Evolutionary conservation across 2,888 invertebrate species (phyloP), one percentile per base, ranked within the genome.

Genomic region (Drosophila fulvimacula): DNA sequence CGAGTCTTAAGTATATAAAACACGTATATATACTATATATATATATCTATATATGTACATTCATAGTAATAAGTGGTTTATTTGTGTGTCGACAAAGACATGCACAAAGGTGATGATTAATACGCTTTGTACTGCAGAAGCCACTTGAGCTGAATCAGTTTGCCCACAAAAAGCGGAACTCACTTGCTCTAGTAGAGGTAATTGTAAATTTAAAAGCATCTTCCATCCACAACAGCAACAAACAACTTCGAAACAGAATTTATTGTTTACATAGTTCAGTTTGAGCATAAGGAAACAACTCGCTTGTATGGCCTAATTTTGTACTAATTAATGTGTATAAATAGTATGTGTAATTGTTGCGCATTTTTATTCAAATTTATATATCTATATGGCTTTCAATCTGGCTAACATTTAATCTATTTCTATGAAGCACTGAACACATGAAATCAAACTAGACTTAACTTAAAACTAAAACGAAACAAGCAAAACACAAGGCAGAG

Each of bases 391-490:
- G 68, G 65, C 41, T 55, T 68, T 62, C 68, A 73, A 61, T 67
- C 39, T 46, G 51, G 17, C 75, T 78, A 81, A 61, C 74, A 63
- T 59, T 46, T 58, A 53, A 56, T 52, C 27, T 66, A 62, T 52
- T 53, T 66, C 77, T 78, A 69, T 41, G 17, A 49, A 58, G 56
- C 53, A 41, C 55, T 69, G 66, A 60, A 74, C 51, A 70, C 52
- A 59, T 56, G 21, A 68, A 55, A 62, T 55, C 65, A 68, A 69
- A 68, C 42, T 86, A 73, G 19, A 74, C n/a, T n/a, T n/a, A 69
- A 73, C 46, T 86, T 86, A 27, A 67, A 68, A 69, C 81, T 83
- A 78, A 81, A 69, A 51, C 70, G 56, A 83, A 73, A 75, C 73
- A 62, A 73, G 67, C 75, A 77, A 11, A 41, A 55, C 30, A 52